phyloP scores from a whole-genome alignment of 2,888 invertebrate species.

The Saturnia japonica region DNA sequence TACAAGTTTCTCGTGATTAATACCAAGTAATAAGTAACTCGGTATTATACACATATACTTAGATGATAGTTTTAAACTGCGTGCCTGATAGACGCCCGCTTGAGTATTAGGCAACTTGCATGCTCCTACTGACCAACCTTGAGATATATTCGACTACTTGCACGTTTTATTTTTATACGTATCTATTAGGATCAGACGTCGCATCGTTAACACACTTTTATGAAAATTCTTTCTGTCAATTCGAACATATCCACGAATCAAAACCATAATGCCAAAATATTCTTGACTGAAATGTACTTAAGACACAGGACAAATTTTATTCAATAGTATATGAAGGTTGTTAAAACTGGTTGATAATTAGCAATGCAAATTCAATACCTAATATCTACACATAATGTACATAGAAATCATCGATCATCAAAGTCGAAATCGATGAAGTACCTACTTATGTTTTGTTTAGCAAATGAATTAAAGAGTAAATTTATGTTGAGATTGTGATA shows the following conservation, averaged over 20 bases:
- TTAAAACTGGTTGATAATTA: neutral
- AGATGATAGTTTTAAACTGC: slow-evolving; percentile 5
- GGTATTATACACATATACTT: slow-evolving; percentile 11
- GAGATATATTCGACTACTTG: slow-evolving; percentile 17
- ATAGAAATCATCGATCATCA: too few relatives aligned
- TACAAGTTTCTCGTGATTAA: neutral
- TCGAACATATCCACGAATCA: neutral
- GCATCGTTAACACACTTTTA: slow-evolving; percentile 9
- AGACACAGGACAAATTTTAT: neutral
- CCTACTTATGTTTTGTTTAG: too few relatives aligned
- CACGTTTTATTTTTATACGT: slow-evolving; percentile 20
- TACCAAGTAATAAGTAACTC: neutral
- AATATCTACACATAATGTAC: too few relatives aligned
- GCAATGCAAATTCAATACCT: neutral
- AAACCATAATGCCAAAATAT: neutral
- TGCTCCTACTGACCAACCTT: slow-evolving; percentile 15
- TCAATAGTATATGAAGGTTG: too few relatives aligned
- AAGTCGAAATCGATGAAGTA: too few relatives aligned
- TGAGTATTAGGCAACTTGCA: slow-evolving; percentile 19
- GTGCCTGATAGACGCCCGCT: slow-evolving; percentile 20
- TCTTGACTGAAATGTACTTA: neutral
- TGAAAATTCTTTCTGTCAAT: neutral
- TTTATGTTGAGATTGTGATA: too few relatives aligned
- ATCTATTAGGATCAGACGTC: slow-evolving; percentile 10
- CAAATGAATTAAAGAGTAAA: too few relatives aligned